These are phyloP conservation scores for Ornithorhynchus anatinus DNA, from an alignment of 2,113 vertebrate genomes.

Conservation along the genomic window DNA sequence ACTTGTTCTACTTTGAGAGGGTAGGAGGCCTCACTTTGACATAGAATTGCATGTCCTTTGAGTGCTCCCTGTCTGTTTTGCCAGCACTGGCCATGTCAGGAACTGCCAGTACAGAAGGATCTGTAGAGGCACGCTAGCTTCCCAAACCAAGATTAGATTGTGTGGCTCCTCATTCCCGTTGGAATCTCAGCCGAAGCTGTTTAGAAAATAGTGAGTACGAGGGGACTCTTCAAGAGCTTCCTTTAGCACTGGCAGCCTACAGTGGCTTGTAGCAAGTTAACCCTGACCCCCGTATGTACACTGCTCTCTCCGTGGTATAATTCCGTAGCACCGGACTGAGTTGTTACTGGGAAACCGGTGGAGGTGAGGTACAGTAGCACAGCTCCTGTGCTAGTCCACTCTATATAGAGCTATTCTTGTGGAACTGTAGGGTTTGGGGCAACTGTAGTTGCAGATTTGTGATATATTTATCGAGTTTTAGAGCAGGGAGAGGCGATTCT, in stretches of 20 bases:
- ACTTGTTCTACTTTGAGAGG: slow-evolving; percentile 99
- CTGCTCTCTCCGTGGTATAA: background rate
- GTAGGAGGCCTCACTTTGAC: slow-evolving; percentile 73
- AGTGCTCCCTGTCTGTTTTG: slow-evolving; percentile 62
- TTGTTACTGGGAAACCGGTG: background rate
- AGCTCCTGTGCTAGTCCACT: background rate
- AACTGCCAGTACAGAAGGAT: slow-evolving; percentile 29
- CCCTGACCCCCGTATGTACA: background rate
- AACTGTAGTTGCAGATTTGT: no score
- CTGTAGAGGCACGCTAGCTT: slow-evolving; percentile 2
- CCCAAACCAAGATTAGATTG: background rate
- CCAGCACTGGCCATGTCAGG: slow-evolving; percentile 45
- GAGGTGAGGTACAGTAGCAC: background rate
- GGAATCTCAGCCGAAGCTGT: background rate
- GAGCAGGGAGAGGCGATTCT: no score
- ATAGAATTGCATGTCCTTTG: slow-evolving; percentile 64
- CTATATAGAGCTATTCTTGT: no score
- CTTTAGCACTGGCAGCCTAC: no score
- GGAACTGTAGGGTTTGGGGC: no score
- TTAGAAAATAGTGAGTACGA: background rate
- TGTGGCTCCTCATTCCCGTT: no score
- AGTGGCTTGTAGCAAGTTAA: background rate
- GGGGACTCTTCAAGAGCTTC: background rate
- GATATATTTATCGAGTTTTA: no score
- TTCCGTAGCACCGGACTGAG: background rate